Conservation (phyloP, 2,888 invertebrate species). For the Agrilus cyanescens region DNA sequence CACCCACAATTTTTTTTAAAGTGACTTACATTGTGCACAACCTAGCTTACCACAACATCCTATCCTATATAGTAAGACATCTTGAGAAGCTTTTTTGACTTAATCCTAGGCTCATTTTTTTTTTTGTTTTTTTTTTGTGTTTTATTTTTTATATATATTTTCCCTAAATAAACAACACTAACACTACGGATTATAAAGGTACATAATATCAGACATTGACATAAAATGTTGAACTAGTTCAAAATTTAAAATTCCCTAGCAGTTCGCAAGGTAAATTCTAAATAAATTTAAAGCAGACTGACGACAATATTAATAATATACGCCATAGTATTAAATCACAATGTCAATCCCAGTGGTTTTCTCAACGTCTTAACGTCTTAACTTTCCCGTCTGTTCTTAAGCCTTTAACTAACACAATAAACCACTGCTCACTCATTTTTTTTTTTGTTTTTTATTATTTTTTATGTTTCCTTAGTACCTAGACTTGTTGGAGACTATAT, state of each 20-base stretch:
- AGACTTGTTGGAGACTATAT: slow-evolving; percentile 17
- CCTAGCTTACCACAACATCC: slow-evolving; percentile 30
- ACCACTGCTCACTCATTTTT: neutral
- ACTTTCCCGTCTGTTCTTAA: too few species aligned
- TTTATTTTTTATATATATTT: slow-evolving; percentile 21
- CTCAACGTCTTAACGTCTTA: too few species aligned
- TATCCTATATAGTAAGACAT: slow-evolving; percentile 39
- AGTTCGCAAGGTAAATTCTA: slow-evolving; percentile 7
- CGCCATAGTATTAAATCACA: slow-evolving; percentile 32
- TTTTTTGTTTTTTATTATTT: slow-evolving; percentile 14
- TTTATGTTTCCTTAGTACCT: slow-evolving; percentile 14
- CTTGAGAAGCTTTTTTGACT: slow-evolving; percentile 29
- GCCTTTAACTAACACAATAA: too few species aligned
- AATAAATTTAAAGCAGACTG: slow-evolving; percentile 9
- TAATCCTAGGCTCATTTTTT: slow-evolving; percentile 19
- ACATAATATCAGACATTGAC: slow-evolving; percentile 36
- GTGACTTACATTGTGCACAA: slow-evolving; percentile 25
- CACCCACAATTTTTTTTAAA: slow-evolving; percentile 1
- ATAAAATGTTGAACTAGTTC: slow-evolving; percentile 16
- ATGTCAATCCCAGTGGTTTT: slow-evolving; percentile 23
- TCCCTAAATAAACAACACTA: slow-evolving; percentile 30
- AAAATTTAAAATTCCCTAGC: slow-evolving; percentile 9
- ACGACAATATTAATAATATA: slow-evolving; percentile 27
- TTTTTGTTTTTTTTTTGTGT: slow-evolving; percentile 23
- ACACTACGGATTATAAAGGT: slow-evolving; percentile 31